phyloP scores from a whole-genome alignment of 2,888 invertebrate species.

The Strigamia transsilvanica region DNA sequence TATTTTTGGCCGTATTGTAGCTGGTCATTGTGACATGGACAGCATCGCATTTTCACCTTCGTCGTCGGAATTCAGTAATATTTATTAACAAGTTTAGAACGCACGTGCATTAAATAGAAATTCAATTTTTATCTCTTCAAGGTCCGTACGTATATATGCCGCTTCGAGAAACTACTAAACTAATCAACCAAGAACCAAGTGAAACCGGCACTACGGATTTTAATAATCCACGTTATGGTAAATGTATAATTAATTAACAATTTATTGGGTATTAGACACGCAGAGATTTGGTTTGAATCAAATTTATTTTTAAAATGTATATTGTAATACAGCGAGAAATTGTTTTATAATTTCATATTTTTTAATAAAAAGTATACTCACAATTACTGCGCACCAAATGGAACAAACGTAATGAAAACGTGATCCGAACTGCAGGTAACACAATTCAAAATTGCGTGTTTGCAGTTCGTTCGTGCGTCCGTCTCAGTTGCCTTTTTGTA shows the following conservation, averaged over 20 bases:
- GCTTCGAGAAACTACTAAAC: not conserved
- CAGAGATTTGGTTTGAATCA: too few species aligned
- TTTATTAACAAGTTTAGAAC: not conserved
- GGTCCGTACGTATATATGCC: not conserved
- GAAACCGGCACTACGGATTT: not conserved
- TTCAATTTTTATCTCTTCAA: not conserved
- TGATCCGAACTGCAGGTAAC: too few species aligned
- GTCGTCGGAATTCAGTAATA: constrained; percentile 27
- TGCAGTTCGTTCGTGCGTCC: too few species aligned
- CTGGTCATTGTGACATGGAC: constrained; percentile 17
- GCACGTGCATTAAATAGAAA: not conserved
- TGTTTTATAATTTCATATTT: too few species aligned
- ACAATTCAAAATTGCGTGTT: too few species aligned
- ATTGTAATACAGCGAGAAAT: too few species aligned
- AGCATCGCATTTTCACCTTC: constrained; percentile 38
- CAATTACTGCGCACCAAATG: too few species aligned
- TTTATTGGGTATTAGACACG: not conserved
- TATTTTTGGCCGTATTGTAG: not conserved
- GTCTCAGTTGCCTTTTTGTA: too few species aligned
- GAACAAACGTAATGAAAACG: too few species aligned
- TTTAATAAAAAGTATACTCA: too few species aligned
- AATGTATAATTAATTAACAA: not conserved
- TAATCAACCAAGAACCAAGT: not conserved
- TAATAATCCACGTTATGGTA: not conserved
- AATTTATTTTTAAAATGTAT: too few species aligned